Conservation (phyloP, 2,797 vertebrate genomes). For the Hippocampus kuda region DNA sequence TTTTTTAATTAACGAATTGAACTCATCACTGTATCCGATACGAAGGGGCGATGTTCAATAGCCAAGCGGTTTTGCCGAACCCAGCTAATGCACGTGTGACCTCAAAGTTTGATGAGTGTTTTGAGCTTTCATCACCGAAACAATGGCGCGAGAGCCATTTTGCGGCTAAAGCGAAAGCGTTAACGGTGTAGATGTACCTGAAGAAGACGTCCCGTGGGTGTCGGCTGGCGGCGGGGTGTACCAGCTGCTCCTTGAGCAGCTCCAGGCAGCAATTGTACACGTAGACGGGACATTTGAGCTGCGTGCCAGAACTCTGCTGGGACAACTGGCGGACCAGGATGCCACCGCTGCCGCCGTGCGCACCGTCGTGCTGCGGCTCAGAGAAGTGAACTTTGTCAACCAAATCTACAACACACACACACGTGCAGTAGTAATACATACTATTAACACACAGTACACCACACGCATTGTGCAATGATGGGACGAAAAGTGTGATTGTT, state of each 20-base stretch:
- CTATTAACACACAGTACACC: no score
- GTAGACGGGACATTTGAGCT: conserved; percentile 83
- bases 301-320: conserved; percentile 65
- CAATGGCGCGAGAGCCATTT: neutral
- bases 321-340: conserved; percentile 72
- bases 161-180: neutral
- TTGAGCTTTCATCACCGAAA: no score
- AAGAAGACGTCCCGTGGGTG: conserved; percentile 79
- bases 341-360: conserved; percentile 66
- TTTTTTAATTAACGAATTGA: no score
- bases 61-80: no score
- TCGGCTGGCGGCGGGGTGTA: conserved; percentile 69
- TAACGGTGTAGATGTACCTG: conserved; percentile 61
- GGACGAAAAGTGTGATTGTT: no score
- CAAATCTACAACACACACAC: conserved; percentile 38
- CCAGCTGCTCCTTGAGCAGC: conserved; percentile 80
- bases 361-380: conserved; percentile 62
- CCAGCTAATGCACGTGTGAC: no score
- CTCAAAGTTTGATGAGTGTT: no score
- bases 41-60: no score
- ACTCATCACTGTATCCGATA: no score
- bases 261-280: conserved; percentile 92
- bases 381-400: conserved; percentile 68
- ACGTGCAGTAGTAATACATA: no score
- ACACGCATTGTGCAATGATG: no score